Percentiles rank a stretch among this genome's conserved stretches.
Evolutionary conservation across 2,113 vertebrate species (phyloP).

Genomic region (Vimba vimba): DNA sequence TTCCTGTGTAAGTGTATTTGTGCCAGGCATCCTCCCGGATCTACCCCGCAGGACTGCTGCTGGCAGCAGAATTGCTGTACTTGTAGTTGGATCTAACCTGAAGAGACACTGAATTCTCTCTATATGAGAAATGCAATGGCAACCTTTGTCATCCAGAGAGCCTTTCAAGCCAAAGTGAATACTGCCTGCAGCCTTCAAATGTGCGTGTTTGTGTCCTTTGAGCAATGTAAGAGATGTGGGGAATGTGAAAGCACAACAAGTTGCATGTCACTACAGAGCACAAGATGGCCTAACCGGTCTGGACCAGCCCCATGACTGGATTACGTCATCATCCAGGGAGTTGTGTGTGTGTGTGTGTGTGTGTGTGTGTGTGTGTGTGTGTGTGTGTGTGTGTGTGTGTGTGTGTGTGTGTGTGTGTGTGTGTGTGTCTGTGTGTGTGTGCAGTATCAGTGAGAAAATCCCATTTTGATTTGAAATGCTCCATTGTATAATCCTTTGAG

Average conservation of each 20-base stretch:
- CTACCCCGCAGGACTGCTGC: neutral
- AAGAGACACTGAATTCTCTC: conserved; percentile 4
- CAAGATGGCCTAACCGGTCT: conserved; percentile 16
- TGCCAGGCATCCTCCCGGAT: conserved; percentile 23
- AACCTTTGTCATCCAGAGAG: conserved; percentile 26
- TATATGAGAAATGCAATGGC: conserved; percentile 6
- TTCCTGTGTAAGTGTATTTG: conserved; percentile 2
- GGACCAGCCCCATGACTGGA: conserved; percentile 1
- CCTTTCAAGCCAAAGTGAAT: conserved; percentile 19
- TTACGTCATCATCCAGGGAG: conserved; percentile 36
- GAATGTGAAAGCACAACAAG: conserved; percentile 16
- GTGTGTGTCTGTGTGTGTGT: neutral
- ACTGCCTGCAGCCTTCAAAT: conserved; percentile 14
- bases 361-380: neutral
- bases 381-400: neutral
- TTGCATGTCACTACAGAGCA: conserved; percentile 21
- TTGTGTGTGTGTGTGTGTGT: neutral
- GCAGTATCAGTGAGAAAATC: conserved; percentile 46
- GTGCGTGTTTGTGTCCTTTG: conserved; percentile 8
- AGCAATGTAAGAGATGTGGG: conserved; percentile 2
- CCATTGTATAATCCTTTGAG: conserved; percentile 31
- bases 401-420: neutral
- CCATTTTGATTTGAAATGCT: conserved; percentile 53
- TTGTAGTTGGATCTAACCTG: neutral
- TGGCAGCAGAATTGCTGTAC: neutral